Evolutionary conservation across 2,113 vertebrate species (phyloP).

Genomic region (Accipiter virgatus): DNA sequence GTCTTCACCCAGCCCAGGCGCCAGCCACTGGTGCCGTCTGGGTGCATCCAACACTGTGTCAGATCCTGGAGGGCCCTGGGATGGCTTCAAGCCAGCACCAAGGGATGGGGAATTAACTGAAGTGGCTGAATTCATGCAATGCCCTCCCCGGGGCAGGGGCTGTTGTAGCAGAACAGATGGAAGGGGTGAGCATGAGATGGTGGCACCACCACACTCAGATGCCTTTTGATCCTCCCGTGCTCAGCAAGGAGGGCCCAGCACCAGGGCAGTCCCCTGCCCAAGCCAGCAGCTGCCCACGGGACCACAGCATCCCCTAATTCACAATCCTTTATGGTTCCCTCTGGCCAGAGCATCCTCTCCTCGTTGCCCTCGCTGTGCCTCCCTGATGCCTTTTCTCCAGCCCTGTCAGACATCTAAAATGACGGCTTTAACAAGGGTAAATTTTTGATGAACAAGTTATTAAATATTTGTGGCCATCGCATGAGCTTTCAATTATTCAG

Average conservation of each 20-base stretch:
- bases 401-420: not conserved
- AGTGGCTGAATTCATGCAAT: not conserved
- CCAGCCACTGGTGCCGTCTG: not conserved
- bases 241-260: not conserved
- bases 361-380: not conserved
- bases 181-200: not conserved
- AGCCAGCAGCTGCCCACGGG: not conserved
- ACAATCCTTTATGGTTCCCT: not conserved
- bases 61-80: not conserved
- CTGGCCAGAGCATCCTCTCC: not conserved
- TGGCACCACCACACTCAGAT: not conserved
- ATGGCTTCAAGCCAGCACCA: not conserved
- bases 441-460: slow-evolving; percentile 61
- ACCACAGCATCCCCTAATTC: not conserved
- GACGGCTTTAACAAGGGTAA: not conserved
- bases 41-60: fast-evolving
- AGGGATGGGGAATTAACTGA: not conserved
- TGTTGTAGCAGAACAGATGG: not conserved
- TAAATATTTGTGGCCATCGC: slow-evolving; percentile 53
- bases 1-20: not conserved
- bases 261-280: not conserved
- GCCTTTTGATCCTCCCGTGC: not conserved
- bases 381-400: not conserved
- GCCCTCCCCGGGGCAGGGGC: not conserved
- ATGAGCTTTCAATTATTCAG: slow-evolving; percentile 47